Base-by-base conservation (phyloP, 2,797 vertebrate genomes). In the Sebastes kiyomatsui region DNA sequence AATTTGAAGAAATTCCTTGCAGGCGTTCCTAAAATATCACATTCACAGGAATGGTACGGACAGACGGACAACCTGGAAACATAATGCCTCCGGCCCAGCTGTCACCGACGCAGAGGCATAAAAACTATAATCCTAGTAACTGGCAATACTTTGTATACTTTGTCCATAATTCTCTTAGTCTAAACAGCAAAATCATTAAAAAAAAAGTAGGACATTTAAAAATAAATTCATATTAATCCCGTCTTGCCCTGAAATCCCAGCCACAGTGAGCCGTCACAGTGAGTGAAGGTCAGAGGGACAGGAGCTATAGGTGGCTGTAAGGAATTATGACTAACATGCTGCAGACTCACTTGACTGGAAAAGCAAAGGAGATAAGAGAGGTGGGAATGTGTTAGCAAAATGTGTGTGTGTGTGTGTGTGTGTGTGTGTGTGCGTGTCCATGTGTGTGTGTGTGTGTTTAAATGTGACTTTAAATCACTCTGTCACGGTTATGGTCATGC, bases 391-490 rank as follows among this genome's bases (percentile, higher is more conserved):
- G 58, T 55, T 70, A 56, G 52, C 3, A 52, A 16, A 67, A 14
- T 30, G 28, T 59, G 33, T 49, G 18, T 46, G 42, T 46, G 6
- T 42, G 42, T 18, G 42, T 46, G 42, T 7, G 42, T 46, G 60
- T 67, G 35, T 38, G 60, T 60, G 52, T 77, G 11, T 56, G 23
- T 30, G 55, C 59, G 33, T 35, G 60, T 67, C 60, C 66, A 42
- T 60, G 54, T 77, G 12, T 58, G 25, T 77, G 12, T 58, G 25
- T 61, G 64, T 81, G 58, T 66, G 59, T 66, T 58, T 73, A 42
- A 54, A 66, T 85, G 60, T 76, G 86, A 80, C 75, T 82, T 78
- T 77, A 88, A 90, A 88, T 92, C 89, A 77, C 75, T 83, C 78
- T 72, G 87, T 89, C 82, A 89, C 7, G 2, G 87, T 87, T 77